Percentiles rank a stretch among this genome's conserved stretches.
Evolutionary conservation across 2,797 vertebrate species (phyloP).

Genomic region (Argentina silus): DNA sequence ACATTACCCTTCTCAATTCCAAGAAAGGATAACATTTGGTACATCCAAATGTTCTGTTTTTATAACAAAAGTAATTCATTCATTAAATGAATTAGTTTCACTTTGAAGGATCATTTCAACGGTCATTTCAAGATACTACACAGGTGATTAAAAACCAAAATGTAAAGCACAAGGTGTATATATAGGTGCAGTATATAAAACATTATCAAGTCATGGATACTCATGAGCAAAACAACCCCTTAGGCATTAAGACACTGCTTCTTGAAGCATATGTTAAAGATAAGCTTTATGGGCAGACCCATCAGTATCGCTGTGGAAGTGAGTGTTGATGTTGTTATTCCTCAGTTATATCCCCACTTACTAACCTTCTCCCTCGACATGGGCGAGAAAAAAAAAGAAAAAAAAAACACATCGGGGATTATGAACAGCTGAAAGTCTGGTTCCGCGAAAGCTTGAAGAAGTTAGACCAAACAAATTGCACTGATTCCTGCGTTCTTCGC

Average conservation of each 20-base stretch:
- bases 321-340: not conserved
- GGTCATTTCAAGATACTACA: no score
- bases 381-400: conserved; percentile 22
- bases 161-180: no score
- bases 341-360: not conserved
- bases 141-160: no score
- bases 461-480: conserved; percentile 54
- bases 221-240: not conserved
- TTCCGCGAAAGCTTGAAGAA: conserved; percentile 52
- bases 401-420: conserved; percentile 36
- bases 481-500: conserved; percentile 57
- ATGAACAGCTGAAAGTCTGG: conserved; percentile 56
- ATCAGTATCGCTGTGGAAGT: not conserved
- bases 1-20: not conserved
- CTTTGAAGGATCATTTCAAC: no score
- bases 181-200: not conserved
- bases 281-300: not conserved
- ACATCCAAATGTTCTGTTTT: not conserved
- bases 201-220: not conserved
- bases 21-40: not conserved
- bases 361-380: conserved; percentile 24
- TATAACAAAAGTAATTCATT: not conserved
- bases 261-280: not conserved
- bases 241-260: not conserved
- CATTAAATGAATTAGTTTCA: no score